Base-by-base conservation (phyloP, 2,888 invertebrate species). In the Polylopha cassiicola region DNA sequence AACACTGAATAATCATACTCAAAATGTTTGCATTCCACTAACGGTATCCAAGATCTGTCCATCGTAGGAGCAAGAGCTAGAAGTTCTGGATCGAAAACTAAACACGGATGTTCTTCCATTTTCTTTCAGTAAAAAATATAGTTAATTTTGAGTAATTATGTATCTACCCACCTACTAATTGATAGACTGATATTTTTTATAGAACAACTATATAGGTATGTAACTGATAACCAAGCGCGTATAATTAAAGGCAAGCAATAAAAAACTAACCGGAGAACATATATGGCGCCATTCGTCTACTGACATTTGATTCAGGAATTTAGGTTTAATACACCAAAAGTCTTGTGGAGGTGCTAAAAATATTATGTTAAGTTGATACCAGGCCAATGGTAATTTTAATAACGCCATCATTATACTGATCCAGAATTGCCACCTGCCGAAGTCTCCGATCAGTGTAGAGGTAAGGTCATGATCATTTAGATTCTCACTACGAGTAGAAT, bases 301-400 rank as follows among this genome's bases (percentile, higher is more conserved):
- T 1, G 74, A 52, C 46, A 61, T 73, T 16, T 47, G 46, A 2
- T 31, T 32, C 36, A 78, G 63, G 2, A 14, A 39, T 8, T 47
- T 37, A 2, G 84, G 82, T 55, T 79, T 85, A 23, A 48, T 56
- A 59, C 90, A 90, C 87, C 88, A 89, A 58, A 88, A 89, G 10
- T 87, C 73, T 51, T 88, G 87, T 1, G 86, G 85, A 9, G 89
- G 89, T 7, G 89, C 89, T 60, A 90, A 72, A 55, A 89, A 89
- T 43, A 90, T 81, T 39, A 89, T 89, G 43, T 88, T 88, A 34
- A 90, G 63, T 59, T 89, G 89, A 57, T 88, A 88, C 89, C 89
- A 90, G 18, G 88, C 88, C 10, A 85, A 80, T 0, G 89, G 88
- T 24, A 89, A 64, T 56, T 89, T 89, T 18, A 89, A 53, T 20